These are phyloP conservation scores for Acanthaster planci DNA, from an alignment of 35 echinoderm and acorn worm genomes.

Conservation along the genomic window DNA sequence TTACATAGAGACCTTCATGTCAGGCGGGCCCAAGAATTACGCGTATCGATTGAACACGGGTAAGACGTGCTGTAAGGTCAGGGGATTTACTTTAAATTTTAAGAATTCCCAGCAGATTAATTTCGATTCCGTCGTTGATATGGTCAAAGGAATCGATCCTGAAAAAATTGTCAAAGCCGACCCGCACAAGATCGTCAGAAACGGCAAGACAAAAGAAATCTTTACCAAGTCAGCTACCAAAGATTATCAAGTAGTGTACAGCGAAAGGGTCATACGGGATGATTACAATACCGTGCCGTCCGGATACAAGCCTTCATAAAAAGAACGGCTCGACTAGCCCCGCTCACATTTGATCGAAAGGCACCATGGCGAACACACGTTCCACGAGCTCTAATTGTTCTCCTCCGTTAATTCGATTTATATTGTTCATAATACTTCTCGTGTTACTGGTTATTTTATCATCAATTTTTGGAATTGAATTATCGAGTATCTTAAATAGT, in stretches of 20 bases:
- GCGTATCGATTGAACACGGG: constrained; percentile 57
- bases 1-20: constrained; percentile 45
- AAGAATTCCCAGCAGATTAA: constrained; percentile 35
- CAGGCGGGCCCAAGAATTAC: constrained; percentile 66
- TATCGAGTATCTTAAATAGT: too few species aligned
- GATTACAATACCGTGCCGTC: constrained; percentile 69
- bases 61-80: constrained; percentile 54
- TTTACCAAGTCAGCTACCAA: constrained; percentile 40
- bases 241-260: constrained; percentile 75
- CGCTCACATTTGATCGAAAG: not conserved
- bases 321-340: too few species aligned
- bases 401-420: not conserved
- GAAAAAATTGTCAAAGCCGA: constrained; percentile 38
- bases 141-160: constrained; percentile 48
- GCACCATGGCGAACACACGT: not conserved
- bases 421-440: not conserved
- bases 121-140: constrained; percentile 47
- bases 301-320: constrained; percentile 35
- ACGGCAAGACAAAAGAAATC: constrained; percentile 44
- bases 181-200: constrained; percentile 51
- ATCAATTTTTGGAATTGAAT: too few species aligned
- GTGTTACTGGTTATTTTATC: too few species aligned
- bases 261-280: constrained; percentile 48
- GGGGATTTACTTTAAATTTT: constrained; percentile 75
- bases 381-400: too few species aligned